Evolutionary conservation across 2,113 vertebrate species (phyloP).

Genomic region (Canis aureus): DNA sequence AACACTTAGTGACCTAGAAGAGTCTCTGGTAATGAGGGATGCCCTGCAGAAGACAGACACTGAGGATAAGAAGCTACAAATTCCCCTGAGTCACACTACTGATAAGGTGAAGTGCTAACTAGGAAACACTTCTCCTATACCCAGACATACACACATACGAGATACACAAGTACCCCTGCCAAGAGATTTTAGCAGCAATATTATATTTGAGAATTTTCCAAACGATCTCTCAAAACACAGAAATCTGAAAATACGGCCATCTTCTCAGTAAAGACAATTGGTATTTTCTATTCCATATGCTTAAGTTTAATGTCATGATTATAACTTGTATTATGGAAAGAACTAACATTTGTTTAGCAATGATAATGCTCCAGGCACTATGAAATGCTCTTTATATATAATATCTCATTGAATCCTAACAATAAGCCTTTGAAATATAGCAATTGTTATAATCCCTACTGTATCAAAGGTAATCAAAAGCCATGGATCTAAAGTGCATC

Average conservation of each 20-base stretch:
- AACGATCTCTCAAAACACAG: neutral
- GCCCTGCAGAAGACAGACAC: neutral
- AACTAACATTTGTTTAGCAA: neutral
- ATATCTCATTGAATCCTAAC: neutral
- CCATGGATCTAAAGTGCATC: rapidly evolving
- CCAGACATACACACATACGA: neutral
- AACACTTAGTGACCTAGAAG: neutral
- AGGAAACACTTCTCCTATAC: neutral
- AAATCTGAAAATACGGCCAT: neutral
- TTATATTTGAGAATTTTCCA: neutral
- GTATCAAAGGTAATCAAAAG: neutral
- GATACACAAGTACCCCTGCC: neutral
- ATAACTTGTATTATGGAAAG: neutral
- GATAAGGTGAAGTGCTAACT: neutral
- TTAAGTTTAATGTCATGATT: neutral
- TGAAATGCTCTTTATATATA: neutral
- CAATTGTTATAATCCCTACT: neutral
- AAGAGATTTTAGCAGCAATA: neutral
- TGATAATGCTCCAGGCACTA: neutral
- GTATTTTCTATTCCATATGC: neutral
- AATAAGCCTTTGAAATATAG: neutral
- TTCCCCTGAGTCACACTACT: neutral
- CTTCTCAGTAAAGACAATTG: neutral
- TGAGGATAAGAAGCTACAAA: neutral
- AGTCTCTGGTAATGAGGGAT: no score